Base-by-base conservation (phyloP, 2,797 vertebrate genomes). In the Eulemur coronatus region DNA sequence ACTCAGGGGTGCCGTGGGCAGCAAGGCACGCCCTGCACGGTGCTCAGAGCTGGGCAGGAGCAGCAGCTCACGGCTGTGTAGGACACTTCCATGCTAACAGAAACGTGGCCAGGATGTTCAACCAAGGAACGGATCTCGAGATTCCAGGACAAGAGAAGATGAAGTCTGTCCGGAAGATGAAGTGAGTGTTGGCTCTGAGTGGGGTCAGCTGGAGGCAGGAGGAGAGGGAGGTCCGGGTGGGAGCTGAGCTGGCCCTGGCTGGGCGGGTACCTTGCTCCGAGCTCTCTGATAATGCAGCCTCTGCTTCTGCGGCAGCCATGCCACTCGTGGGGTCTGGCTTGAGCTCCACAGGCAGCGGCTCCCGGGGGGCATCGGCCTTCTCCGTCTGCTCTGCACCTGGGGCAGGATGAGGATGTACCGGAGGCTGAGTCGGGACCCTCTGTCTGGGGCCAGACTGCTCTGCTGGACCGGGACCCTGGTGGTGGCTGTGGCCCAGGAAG, bases 321-420 rank as follows among this genome's bases (percentile, higher is more conserved):
- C 96, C 61, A 1, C 98, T 96, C 1, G 84, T 2, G 5, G 94
- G 90, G 92, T 96, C 96, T 0, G 59, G 22, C 76, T 59, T 4
- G 0, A 12, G 95, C 46, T 98, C 96, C 0, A 4, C 67, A 0
- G 57, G 81, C 52, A n/a, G 94, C 0, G 3, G 90, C 30, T 91
- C 89, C 96, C 91, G 1, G 0, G 96, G 50, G 0, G 35, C 84
- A 0, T 96, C 81, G 0, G 65, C 96, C 38, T 97, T 98, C 4
- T 69, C 2, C 0, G 96, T 92, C 72, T 92, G 6, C 0, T 97
- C 98, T 1, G 95, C 80, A 20, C 97, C 98, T 98, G 14, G 0
- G 48, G 41, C 3, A 15, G 28, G 1, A 0, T 11, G 10, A 15
- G 85, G 33, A 28, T 35, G 12, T 7, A 61, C 9, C 2, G 0